A percentile compares a stretch with the other conserved stretches of the same genome.
phyloP scores from a whole-genome alignment of 2,797 vertebrate genomes.

The Xenops minutus region DNA sequence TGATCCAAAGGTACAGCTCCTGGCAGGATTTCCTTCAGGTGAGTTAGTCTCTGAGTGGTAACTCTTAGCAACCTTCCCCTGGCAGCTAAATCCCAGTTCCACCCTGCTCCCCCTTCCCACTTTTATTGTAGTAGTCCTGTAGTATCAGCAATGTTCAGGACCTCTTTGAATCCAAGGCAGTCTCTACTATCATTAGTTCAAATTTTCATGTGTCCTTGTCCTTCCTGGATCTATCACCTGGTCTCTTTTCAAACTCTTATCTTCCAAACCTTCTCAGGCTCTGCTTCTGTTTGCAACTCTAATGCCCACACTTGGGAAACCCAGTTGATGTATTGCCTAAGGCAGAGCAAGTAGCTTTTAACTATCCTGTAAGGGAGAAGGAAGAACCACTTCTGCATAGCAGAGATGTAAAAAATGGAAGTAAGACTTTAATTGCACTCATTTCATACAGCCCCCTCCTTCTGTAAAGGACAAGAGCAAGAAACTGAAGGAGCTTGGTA shows the following conservation, averaged over 20 bases:
- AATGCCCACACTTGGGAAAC: neutral
- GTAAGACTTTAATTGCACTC: neutral
- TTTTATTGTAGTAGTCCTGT: neutral
- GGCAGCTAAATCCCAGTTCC: neutral
- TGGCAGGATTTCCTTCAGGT: neutral
- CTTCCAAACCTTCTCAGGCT: neutral
- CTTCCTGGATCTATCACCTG: neutral
- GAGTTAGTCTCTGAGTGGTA: neutral
- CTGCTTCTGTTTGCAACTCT: neutral
- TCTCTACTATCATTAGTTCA: neutral
- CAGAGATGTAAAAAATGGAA: neutral
- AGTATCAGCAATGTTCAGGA: neutral
- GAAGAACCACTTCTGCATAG: neutral
- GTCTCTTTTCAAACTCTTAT: neutral
- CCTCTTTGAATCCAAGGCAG: neutral
- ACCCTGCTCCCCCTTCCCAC: neutral
- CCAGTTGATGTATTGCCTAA: neutral
- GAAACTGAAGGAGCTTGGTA: neutral
- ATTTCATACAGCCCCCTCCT: neutral
- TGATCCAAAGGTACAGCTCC: neutral
- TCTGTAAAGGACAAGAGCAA: neutral
- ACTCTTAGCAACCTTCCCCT: neutral
- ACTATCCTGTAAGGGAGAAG: rapidly evolving
- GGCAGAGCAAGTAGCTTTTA: neutral
- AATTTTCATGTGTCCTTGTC: neutral